Base-by-base conservation (phyloP, 2,113 vertebrate species). In the Myotis lucifugus region DNA sequence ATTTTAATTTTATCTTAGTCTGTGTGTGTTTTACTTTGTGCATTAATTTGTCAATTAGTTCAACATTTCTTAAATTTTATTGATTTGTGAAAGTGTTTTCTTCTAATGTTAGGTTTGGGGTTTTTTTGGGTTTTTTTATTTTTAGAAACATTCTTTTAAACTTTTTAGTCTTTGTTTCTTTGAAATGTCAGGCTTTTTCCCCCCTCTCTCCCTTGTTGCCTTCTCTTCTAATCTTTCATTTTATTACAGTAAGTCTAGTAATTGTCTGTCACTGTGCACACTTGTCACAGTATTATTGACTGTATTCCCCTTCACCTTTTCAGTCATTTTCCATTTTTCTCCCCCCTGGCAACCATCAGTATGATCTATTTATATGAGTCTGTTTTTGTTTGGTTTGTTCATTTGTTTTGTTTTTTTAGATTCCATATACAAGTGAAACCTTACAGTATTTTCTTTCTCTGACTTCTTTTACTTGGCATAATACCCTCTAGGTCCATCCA, bases 1-100 rank as follows among this genome's bases (percentile, higher is more conserved):
- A 56, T 85, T 90, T 85, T 94, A 69, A 82, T 59, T 67, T 83
- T 82, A 78, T 52, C 42, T 66, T 93, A 73, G 40, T 87, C 46
- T 92, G 1, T 32, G 13, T 82, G 25, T 54, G 27, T 85, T 78
- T 67, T 54, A 64, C 18, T n/a, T 74, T 67, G 27, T 72, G 69
- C 10, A 46, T 34, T 89, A 70, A 86, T 42, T 46, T 64, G 40
- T 92, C 72, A 56, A 6, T 95, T 73, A 14, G 59, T 82, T 90
- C 29, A 56, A 46, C 25, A 32, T 85, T 59, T 74, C 18, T 76
- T 27, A 72, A 81, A 21, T 72, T 84, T 67, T 54, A n/a, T 89
- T 91, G 29, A 69, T 54, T 40, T 17, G 10, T 34, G n/a, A 42
- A 56, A 34, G n/a, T 82, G 12, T 84, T 56, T 50, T 77, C 32